Evolutionary conservation across 1,140 invertebrate species (phyloP).

Genomic region (Orchesella cincta): DNA sequence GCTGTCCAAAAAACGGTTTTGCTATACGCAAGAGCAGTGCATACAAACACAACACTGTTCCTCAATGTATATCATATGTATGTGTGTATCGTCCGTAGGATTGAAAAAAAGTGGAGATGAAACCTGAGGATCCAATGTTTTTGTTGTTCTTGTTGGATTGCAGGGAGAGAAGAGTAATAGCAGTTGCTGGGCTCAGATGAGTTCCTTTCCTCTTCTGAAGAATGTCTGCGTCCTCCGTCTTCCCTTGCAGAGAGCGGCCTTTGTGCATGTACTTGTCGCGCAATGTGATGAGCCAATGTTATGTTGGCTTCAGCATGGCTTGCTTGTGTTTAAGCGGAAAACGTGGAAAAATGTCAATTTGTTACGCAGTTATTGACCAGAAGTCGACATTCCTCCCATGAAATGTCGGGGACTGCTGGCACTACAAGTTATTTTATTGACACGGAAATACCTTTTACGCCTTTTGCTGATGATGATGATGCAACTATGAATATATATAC

Average conservation of each 20-base stretch:
- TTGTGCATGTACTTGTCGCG: background rate
- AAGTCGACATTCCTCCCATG: no score
- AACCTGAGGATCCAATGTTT: conserved; percentile 17
- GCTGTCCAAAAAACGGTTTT: conserved; percentile 8
- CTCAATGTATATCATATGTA: background rate
- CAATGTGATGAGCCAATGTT: background rate
- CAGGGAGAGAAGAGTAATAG: background rate
- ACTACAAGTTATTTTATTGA: background rate
- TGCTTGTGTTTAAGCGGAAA: background rate
- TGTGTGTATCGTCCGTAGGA: background rate
- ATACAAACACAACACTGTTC: background rate
- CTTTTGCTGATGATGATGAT: background rate
- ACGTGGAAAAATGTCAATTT: background rate
- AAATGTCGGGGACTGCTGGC: no score
- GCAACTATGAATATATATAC: background rate
- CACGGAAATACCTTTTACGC: background rate
- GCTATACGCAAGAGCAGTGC: conserved; percentile 7
- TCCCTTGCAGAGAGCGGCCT: background rate
- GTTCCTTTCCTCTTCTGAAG: background rate
- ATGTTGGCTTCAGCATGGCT: background rate
- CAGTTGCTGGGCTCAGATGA: background rate
- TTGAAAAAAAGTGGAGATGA: background rate
- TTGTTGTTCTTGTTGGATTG: background rate
- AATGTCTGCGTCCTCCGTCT: no score
- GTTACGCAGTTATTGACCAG: background rate